Conservation (phyloP, 2,888 invertebrate species). For the Mythimna loreyi region DNA sequence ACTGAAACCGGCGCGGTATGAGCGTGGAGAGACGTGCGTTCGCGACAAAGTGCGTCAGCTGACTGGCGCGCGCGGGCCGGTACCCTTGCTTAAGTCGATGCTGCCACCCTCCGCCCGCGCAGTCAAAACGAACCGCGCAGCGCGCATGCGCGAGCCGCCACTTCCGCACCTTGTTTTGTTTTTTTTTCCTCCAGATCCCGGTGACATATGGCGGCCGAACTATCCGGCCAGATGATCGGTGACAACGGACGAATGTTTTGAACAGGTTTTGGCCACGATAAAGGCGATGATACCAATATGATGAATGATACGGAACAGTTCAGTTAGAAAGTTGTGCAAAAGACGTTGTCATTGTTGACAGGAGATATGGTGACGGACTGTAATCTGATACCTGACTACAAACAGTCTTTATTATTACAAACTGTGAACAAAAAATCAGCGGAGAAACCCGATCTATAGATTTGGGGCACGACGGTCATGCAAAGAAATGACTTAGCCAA, state of each 20-base stretch:
- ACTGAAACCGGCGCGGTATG: slow-evolving; percentile 73
- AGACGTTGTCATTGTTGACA: slow-evolving; percentile 50
- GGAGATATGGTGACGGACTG: slow-evolving; percentile 41
- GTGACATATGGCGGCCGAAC: slow-evolving; percentile 59
- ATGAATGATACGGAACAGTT: slow-evolving; percentile 61
- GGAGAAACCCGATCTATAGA: slow-evolving; percentile 28
- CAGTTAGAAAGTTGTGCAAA: slow-evolving; percentile 49
- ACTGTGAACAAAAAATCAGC: slow-evolving; percentile 14
- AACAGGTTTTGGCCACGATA: slow-evolving; percentile 62
- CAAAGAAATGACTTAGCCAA: slow-evolving; percentile 8
- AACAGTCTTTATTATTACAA: slow-evolving; percentile 23
- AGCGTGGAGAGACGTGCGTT: slow-evolving; percentile 73
- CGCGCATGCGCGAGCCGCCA: slow-evolving; percentile 73
- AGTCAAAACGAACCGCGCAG: slow-evolving; percentile 80
- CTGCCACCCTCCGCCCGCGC: slow-evolving; percentile 87
- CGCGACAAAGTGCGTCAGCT: slow-evolving; percentile 84
- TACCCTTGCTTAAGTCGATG: slow-evolving; percentile 89
- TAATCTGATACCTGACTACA: slow-evolving; percentile 44
- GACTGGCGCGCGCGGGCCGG: slow-evolving; percentile 88
- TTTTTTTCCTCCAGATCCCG: slow-evolving; percentile 70
- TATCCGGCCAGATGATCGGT: slow-evolving; percentile 58
- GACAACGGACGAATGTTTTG: slow-evolving; percentile 57
- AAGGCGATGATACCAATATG: slow-evolving; percentile 41
- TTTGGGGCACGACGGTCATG: slow-evolving; percentile 18
- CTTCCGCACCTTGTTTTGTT: slow-evolving; percentile 77